phyloP scores from a whole-genome alignment of 2,113 vertebrate species.

The Pontoporia blainvillei region DNA sequence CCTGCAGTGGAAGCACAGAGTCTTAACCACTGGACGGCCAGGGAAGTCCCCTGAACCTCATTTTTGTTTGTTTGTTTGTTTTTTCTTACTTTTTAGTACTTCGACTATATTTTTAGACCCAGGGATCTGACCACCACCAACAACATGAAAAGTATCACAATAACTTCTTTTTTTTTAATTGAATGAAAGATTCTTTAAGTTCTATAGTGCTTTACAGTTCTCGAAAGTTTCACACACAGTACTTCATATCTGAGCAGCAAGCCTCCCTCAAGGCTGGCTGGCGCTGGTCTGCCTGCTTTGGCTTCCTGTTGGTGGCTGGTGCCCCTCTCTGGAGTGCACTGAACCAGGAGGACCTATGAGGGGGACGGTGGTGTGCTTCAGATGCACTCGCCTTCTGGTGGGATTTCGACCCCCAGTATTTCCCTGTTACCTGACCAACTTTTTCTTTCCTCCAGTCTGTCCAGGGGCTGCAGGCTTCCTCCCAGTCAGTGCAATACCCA shows the following conservation, averaged over 20 bases:
- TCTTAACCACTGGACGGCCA: neutral
- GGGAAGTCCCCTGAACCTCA: neutral
- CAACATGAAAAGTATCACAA: neutral
- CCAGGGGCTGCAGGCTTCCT: slow-evolving; percentile 83
- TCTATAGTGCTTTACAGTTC: neutral
- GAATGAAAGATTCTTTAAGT: neutral
- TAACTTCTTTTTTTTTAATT: neutral
- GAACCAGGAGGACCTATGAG: neutral
- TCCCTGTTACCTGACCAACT: slow-evolving; percentile 9
- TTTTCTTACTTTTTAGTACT: neutral
- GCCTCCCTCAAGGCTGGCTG: too few species aligned
- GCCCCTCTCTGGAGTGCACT: neutral
- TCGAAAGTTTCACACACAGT: neutral
- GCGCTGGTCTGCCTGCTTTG: neutral
- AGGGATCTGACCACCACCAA: neutral
- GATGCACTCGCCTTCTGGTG: neutral
- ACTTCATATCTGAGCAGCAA: neutral
- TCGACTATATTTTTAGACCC: neutral
- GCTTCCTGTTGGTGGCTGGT: neutral
- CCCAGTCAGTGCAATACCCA: slow-evolving; percentile 89
- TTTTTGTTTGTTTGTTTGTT: neutral
- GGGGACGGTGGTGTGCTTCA: neutral
- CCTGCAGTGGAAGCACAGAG: neutral
- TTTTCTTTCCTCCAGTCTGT: slow-evolving; percentile 77
- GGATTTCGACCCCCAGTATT: neutral